Percentiles rank a stretch among this genome's conserved stretches.
Evolutionary conservation across 2,888 invertebrate species (phyloP).

Genomic region (Dendrolimus houi): DNA sequence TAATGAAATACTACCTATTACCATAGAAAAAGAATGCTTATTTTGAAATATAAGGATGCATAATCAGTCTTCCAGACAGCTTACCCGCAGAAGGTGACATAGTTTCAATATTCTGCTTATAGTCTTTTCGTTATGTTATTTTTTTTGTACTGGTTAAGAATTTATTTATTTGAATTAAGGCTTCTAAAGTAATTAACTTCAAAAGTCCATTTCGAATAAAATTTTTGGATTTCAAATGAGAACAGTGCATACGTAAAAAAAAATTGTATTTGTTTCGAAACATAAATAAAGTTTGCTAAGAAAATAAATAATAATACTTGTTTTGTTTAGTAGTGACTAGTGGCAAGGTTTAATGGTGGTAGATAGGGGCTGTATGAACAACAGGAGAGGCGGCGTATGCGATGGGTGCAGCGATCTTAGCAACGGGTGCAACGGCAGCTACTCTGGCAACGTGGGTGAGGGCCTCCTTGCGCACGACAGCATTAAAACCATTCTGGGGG

Average conservation of each 20-base stretch:
- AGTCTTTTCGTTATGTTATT: no score
- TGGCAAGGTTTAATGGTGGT: conserved; percentile 34
- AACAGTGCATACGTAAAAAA: background rate
- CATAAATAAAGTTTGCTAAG: background rate
- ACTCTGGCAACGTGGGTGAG: conserved; percentile 40
- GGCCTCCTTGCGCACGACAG: conserved; percentile 60
- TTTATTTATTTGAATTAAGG: no score
- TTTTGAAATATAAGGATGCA: no score
- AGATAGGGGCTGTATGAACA: conserved; percentile 18
- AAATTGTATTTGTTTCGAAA: background rate
- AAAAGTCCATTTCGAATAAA: no score
- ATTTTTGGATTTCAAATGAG: background rate
- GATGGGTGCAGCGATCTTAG: conserved; percentile 30
- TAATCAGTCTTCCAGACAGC: no score
- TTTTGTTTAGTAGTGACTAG: background rate
- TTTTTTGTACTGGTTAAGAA: no score
- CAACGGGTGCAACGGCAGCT: conserved; percentile 21
- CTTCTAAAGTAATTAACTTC: no score
- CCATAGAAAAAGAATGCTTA: no score
- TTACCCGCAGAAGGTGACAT: no score
- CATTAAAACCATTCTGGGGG: conserved; percentile 65
- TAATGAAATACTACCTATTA: no score
- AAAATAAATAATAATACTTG: background rate
- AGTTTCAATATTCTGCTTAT: no score
- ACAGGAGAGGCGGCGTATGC: conserved; percentile 14